These are phyloP conservation scores for Callyntrura sp. DNA, from an alignment of 2,888 invertebrate genomes.

Conservation along the genomic window DNA sequence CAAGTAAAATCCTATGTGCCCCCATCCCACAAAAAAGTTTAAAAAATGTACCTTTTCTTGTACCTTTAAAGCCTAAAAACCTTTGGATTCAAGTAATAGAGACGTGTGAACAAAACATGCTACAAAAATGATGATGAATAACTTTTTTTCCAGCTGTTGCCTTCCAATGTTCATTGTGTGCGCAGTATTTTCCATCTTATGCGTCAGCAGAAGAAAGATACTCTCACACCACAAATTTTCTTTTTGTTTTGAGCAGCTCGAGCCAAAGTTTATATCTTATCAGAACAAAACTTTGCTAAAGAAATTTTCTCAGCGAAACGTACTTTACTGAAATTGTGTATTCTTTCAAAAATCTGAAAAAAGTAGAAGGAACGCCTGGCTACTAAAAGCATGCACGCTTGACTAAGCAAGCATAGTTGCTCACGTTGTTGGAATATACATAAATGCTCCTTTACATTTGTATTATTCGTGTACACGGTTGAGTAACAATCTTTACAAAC, in stretches of 20 bases:
- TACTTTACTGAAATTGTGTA: no score
- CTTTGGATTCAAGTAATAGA: slow-evolving; percentile 6
- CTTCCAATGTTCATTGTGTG: not conserved
- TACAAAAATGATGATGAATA: slow-evolving; percentile 49
- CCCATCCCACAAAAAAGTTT: slow-evolving; percentile 16
- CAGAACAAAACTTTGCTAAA: not conserved
- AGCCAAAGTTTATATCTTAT: slow-evolving; percentile 60
- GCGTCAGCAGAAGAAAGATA: not conserved
- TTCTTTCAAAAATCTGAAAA: slow-evolving; percentile 1
- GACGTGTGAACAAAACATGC: slow-evolving; percentile 59
- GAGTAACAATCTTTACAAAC: slow-evolving; percentile 57
- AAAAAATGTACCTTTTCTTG: not conserved
- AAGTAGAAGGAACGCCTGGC: not conserved
- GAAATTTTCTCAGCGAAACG: not conserved
- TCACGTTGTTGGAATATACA: not conserved
- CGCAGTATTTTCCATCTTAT: not conserved
- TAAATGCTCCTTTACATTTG: not conserved
- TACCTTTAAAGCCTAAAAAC: not conserved
- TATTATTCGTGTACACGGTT: slow-evolving; percentile 3
- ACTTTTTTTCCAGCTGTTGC: slow-evolving; percentile 41
- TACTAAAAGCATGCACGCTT: slow-evolving; percentile 36
- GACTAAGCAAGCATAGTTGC: slow-evolving; percentile 54
- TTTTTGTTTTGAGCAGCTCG: slow-evolving; percentile 66
- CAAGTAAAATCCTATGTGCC: not conserved
- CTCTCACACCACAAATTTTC: slow-evolving; percentile 28